Conservation (phyloP, 2,113 vertebrate genomes). For the Campylomormyrus tamandua region DNA sequence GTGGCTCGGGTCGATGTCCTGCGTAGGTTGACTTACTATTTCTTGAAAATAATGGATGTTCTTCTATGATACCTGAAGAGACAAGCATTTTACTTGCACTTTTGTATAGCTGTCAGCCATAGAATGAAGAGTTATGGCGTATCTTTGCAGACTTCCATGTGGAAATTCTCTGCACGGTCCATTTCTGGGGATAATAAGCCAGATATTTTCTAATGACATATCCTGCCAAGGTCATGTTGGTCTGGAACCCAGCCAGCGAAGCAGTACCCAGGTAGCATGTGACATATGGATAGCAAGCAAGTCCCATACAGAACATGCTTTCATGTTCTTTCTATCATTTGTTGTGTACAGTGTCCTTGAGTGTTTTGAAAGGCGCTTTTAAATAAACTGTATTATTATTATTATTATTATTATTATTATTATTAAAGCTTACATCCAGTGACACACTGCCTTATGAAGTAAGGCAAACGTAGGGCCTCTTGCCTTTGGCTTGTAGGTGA, state of each 20-base stretch:
- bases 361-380: too few species aligned
- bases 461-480: not conserved
- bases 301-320: not conserved
- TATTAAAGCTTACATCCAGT: not conserved
- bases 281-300: not conserved
- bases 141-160: not conserved
- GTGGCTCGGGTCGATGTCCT: not conserved
- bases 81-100: not conserved
- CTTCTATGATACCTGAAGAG: not conserved
- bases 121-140: not conserved
- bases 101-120: not conserved
- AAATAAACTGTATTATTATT: too few species aligned
- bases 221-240: not conserved
- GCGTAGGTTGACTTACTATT: not conserved
- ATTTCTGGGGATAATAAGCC: not conserved
- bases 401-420: too few species aligned
- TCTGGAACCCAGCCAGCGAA: not conserved
- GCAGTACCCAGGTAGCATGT: not conserved
- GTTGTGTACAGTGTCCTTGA: too few species aligned
- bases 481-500: not conserved
- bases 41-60: not conserved
- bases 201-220: not conserved
- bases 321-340: too few species aligned
- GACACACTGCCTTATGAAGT: not conserved
- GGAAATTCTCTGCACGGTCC: not conserved